Evolutionary conservation across 2,797 vertebrate genomes (phyloP), one percentile per base, ranked within the genome.

Genomic region (Lophotriccus pileatus): DNA sequence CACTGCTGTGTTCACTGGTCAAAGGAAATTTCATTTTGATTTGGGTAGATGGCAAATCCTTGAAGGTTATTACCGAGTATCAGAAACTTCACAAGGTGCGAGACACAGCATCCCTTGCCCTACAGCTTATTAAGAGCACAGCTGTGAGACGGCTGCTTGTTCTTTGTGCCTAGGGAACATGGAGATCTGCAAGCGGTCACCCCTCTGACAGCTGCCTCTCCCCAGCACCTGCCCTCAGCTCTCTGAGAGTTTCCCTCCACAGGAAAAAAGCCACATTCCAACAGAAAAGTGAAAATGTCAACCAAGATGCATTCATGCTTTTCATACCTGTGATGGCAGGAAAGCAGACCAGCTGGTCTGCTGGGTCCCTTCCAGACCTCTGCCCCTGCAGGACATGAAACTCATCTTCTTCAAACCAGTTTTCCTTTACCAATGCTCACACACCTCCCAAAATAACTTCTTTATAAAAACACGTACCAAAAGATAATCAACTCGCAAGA

Each of bases 1-100:
- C 78, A 66, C 41, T 90, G 55, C 50, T 32, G 20, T 64, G n/a
- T 64, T 90, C 59, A 82, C 22, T 0, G 0, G 78, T 64, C 67
- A 91, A 90, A 91, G 55, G 60, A 91, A 89, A 95, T 87, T 93
- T 95, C 87, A 59, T 81, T 91, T 81, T 70, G 43, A 93, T 58
- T 63, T 76, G 75, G 12, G 49, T 52, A 72, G 70, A 90, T 70
- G 79, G 77, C 69, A 96, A 96, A 90, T 27, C 75, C 5, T 0
- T 39, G 41, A 70, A 91, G 78, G 73, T 90, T 95, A 92, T 58
- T 83, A 91, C 43, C 0, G 0, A 1, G 0, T 60, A 87, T 66
- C 77, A 93, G 87, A 93, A 62, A 30, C 44, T 77, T 66, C 89
- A 88, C 14, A 18, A 94, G 62, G 64, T 60, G 74, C 0, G 1